Percentiles rank a stretch among this genome's conserved stretches.
Evolutionary conservation across 2,113 vertebrate genomes (phyloP).

Genomic region (Crotalus helleri): DNA sequence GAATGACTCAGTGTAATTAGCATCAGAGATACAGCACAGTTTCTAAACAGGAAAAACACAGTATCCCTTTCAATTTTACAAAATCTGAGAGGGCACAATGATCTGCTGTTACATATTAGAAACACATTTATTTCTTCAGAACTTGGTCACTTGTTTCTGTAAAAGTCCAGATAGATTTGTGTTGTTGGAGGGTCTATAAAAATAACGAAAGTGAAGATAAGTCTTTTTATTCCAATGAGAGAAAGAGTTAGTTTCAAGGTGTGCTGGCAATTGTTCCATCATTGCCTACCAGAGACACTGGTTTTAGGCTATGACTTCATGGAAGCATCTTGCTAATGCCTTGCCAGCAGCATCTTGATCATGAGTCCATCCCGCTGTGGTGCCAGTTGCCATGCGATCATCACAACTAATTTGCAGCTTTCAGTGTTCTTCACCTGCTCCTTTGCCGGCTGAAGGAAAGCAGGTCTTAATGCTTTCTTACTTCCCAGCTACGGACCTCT

Average conservation of each 20-base stretch:
- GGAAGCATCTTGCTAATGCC: constrained; percentile 49
- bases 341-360: constrained; percentile 42
- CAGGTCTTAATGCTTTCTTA: accelerated
- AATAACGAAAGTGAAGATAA: neutral
- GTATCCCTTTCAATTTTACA: neutral
- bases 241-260: constrained; percentile 31
- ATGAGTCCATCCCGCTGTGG: constrained; percentile 48
- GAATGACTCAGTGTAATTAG: neutral
- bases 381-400: constrained; percentile 52
- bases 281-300: constrained; percentile 62
- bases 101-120: neutral
- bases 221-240: constrained; percentile 23
- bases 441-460: accelerated
- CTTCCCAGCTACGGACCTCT: neutral
- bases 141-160: neutral
- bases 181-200: neutral
- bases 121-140: neutral
- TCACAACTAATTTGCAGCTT: neutral
- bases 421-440: neutral
- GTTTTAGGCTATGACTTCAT: constrained; percentile 71
- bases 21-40: neutral
- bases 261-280: constrained; percentile 66
- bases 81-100: constrained; percentile 22
- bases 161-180: neutral
- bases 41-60: constrained; percentile 12